A percentile compares a stretch with the other conserved stretches of the same genome.
phyloP scores from a whole-genome alignment of 2,113 vertebrate species.

The Motacilla tschutschensis region DNA sequence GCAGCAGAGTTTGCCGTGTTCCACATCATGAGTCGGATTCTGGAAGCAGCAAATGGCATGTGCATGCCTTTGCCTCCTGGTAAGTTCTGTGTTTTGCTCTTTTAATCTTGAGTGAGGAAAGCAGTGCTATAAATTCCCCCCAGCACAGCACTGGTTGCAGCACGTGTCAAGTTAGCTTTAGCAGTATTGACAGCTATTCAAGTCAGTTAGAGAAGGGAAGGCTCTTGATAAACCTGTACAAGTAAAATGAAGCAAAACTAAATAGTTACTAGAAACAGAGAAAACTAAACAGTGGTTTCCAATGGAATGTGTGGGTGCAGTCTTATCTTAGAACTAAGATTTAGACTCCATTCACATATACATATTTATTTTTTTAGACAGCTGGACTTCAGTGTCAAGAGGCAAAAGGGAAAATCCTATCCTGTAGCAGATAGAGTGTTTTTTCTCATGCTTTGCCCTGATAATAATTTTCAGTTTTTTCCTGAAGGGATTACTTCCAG shows the following conservation, averaged over 20 bases:
- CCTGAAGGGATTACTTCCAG: not conserved
- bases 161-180: not conserved
- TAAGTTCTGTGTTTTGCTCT: constrained; percentile 57
- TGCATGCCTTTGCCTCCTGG: constrained; percentile 91
- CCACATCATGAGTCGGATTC: constrained; percentile 87
- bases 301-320: not conserved
- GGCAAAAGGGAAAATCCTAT: not conserved
- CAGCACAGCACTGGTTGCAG: not conserved
- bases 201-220: not conserved
- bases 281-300: not conserved
- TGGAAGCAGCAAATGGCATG: constrained; percentile 83
- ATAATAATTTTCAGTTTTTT: not conserved
- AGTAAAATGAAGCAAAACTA: not conserved
- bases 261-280: not conserved
- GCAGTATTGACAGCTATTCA: not conserved
- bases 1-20: constrained; percentile 81
- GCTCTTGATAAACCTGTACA: not conserved
- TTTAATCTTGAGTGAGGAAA: not conserved
- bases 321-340: not conserved
- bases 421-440: not conserved
- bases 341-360: not conserved
- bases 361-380: not conserved
- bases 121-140: not conserved
- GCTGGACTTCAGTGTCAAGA: not conserved
- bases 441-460: not conserved